These are phyloP conservation scores for Nannoperca australis DNA, from an alignment of 2,797 vertebrate species.

Conservation along the genomic window DNA sequence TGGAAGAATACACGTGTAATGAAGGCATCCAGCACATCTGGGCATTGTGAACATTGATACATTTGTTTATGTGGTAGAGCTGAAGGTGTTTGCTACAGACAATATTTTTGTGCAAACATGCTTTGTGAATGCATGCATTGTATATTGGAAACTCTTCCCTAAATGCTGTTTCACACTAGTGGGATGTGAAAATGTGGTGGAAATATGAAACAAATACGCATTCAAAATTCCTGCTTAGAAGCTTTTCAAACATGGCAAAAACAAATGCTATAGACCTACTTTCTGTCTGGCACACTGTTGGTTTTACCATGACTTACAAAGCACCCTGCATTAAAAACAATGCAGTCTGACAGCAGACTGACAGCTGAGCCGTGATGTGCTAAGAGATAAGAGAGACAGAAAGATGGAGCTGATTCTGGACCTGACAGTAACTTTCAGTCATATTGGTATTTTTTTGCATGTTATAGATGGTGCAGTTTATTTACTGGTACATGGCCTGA, in stretches of 20 bases:
- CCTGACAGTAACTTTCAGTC: no score
- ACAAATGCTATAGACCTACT: neutral
- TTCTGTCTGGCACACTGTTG: neutral
- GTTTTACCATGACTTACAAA: neutral
- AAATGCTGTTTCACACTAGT: neutral
- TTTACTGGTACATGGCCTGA: no score
- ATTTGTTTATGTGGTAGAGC: neutral
- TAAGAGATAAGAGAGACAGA: neutral
- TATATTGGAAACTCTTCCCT: neutral
- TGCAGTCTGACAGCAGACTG: conserved; percentile 11
- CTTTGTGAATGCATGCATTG: neutral
- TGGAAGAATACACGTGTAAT: neutral
- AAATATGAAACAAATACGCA: neutral
- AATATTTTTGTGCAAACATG: neutral
- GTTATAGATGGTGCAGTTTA: no score
- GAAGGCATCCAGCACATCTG: neutral
- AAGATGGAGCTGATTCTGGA: conserved; percentile 15
- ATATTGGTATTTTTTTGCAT: no score
- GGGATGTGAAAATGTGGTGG: neutral
- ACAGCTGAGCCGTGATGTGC: conserved; percentile 4
- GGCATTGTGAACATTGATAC: neutral
- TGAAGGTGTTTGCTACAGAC: conserved; percentile 7
- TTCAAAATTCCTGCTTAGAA: neutral
- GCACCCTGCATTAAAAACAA: neutral
- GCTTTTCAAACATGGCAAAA: neutral